Evolutionary conservation across 2,113 vertebrate species (phyloP), one percentile per base, ranked within the genome.

Genomic region (Pelecanus crispus): DNA sequence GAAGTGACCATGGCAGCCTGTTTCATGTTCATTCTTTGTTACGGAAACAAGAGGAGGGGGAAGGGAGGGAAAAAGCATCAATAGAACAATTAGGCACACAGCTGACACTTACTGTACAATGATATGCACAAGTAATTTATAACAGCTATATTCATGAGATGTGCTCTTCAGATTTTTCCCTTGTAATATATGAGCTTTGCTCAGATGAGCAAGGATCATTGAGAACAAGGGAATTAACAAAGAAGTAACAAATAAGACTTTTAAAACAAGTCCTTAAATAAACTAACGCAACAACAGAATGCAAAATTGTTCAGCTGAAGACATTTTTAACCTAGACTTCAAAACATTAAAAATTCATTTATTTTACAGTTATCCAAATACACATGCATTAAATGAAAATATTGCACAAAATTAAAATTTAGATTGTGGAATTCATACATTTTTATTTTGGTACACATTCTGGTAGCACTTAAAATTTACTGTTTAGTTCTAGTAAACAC

Each of bases 241-340:
- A 97, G 91, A 95, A 98, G 97, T 96, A 98, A 98, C 96, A 98
- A 94, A 82, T 86, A 97, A 98, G 99, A 99, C 99, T 99, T 99
- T 98, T 99, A 99, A 99, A 99, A 99, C 99, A 99, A 99, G 99
- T 99, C 99, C 96, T 98, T 99, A 98, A 99, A 98, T 98, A 98
- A 98, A 98, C 97, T 85, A 86, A 97, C 68, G 79, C 94, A 98
- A 98, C 98, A 98, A 99, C 96, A 98, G 98, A 99, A 99, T 98
- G 98, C 98, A 98, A 97, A 96, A 97, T 98, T 98, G 97, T 98
- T 97, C 97, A 97, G 97, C 96, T 98, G 95, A 98, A 97, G 94
- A 98, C 95, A 81, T 92, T 97, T 95, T 98, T 95, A 98, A 98
- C 97, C 97, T 97, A 97, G 92, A 98, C 97, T 96, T 98, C 97